A percentile compares a stretch with the other conserved stretches of the same genome.
These are phyloP conservation scores for Drosophila melanica DNA, from an alignment of 1,140 invertebrate genomes.

Conservation along the genomic window DNA sequence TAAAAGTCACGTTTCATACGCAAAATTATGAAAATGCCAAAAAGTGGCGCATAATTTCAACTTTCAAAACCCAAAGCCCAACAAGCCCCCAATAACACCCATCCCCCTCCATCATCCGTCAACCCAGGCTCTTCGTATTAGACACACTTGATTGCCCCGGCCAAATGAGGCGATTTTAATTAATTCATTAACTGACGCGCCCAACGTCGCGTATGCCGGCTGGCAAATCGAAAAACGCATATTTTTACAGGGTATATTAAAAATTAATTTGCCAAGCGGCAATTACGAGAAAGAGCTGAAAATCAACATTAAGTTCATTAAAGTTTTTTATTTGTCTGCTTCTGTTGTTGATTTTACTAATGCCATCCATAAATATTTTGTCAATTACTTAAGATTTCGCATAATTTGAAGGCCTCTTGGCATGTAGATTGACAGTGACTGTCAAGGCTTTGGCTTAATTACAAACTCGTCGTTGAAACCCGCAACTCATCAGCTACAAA, in stretches of 20 bases:
- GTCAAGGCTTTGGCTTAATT: constrained; percentile 73
- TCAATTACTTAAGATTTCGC: constrained; percentile 80
- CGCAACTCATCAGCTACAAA: constrained; percentile 29
- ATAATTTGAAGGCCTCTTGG: constrained; percentile 65
- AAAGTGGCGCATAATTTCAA: constrained; percentile 72
- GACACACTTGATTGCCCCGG: constrained; percentile 62
- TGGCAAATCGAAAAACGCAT: constrained; percentile 46
- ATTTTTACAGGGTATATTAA: constrained; percentile 53
- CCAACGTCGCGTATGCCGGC: constrained; percentile 22
- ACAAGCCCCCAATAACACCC: not conserved
- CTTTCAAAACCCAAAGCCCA: constrained; percentile 22
- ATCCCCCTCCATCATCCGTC: not conserved
- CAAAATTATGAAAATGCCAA: constrained; percentile 78
- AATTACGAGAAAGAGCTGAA: constrained; percentile 48
- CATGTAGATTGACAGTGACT: constrained; percentile 59
- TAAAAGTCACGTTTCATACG: constrained; percentile 78
- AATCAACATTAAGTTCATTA: constrained; percentile 71
- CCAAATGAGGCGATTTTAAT: constrained; percentile 81
- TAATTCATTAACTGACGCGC: constrained; percentile 67
- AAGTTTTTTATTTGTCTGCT: constrained; percentile 65
- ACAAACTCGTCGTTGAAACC: constrained; percentile 61
- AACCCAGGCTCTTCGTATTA: constrained; percentile 30
- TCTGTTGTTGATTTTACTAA: constrained; percentile 73
- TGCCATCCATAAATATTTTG: constrained; percentile 67
- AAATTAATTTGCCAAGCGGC: constrained; percentile 56